Base-by-base conservation (phyloP, 2,113 vertebrate species). In the Phocoena phocoena region DNA sequence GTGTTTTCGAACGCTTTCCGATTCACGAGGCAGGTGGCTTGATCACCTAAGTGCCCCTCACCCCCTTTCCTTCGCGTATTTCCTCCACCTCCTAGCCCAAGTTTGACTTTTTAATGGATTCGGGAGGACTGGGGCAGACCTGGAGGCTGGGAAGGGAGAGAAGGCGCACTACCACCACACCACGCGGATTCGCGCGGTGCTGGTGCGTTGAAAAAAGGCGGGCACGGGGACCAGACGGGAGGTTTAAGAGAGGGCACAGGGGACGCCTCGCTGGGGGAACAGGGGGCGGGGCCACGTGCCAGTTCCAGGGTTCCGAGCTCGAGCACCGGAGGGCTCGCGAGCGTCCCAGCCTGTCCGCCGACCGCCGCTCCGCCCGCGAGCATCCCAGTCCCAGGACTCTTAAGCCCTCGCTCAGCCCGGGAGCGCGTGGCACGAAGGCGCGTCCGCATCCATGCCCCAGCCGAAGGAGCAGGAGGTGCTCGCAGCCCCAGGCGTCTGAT, bases 251-350 rank as follows among this genome's bases (percentile, higher is more conserved):
- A 38, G 63, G 85, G 33, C 85, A 13, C 8, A 0, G 70, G 23
- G 77, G 41, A 28, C 73, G 86, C 76, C 53, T 6, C 0, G 38
- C 63, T 0, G 73, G 36, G 38, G 67, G 58, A 7, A 2, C 3
- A 1, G 38, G 53, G 74, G 97, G 96, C 84, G 94, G 73, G 60
- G 92, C 60, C 71, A 18, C 15, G 80, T 62, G 94, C 50, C 9
- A 0, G 76, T 63, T 77, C 65, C 70, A 28, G 76, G 53, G 93
- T 53, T 85, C 73, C n/a, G 79, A 3, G 88, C 58, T 9, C 6
- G 0, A 2, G 81, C 31, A 0, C 28, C 6, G 3, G 36, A 13
- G 53, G 38, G 62, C 38, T 41, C 4, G 18, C 13, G 1, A 58
- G 47, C 31, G 60, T 18, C 28, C 36, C 65, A 7, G 44, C 11